Evolutionary conservation across 2,113 vertebrate genomes (phyloP).

Genomic region (Bubo scandiacus): DNA sequence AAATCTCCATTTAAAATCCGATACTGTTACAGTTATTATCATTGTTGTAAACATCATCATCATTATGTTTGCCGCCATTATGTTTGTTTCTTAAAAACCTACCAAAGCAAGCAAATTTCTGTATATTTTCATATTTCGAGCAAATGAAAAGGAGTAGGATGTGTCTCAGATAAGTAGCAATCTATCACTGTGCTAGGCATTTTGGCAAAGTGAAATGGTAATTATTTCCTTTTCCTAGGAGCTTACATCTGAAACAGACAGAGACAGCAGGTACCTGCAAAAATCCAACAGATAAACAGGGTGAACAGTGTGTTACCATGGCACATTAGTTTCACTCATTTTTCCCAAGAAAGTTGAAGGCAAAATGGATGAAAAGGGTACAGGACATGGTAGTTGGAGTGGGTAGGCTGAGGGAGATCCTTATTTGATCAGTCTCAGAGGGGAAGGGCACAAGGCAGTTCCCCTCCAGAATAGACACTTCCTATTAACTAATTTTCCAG

Average conservation of each 20-base stretch:
- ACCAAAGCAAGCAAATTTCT: background rate
- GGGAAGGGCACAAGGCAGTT: background rate
- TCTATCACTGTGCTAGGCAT: background rate
- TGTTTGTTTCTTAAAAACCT: background rate
- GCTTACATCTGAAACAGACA: background rate
- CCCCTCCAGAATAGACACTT: background rate
- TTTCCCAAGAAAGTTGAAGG: background rate
- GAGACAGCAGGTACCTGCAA: background rate
- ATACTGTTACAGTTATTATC: background rate
- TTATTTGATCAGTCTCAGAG: background rate
- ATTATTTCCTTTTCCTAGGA: background rate
- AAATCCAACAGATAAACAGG: background rate
- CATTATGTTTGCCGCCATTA: background rate
- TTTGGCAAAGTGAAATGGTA: background rate
- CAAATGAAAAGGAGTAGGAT: constrained; percentile 3
- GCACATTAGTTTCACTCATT: background rate
- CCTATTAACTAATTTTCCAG: background rate
- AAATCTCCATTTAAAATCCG: background rate
- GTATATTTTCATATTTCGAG: background rate
- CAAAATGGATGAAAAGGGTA: background rate
- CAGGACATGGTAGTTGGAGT: background rate
- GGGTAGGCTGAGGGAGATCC: background rate
- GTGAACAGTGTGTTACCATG: background rate
- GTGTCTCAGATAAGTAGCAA: background rate
- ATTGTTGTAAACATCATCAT: background rate